These are phyloP conservation scores for Karalla daura DNA, from an alignment of 2,797 vertebrate species.

Conservation along the genomic window DNA sequence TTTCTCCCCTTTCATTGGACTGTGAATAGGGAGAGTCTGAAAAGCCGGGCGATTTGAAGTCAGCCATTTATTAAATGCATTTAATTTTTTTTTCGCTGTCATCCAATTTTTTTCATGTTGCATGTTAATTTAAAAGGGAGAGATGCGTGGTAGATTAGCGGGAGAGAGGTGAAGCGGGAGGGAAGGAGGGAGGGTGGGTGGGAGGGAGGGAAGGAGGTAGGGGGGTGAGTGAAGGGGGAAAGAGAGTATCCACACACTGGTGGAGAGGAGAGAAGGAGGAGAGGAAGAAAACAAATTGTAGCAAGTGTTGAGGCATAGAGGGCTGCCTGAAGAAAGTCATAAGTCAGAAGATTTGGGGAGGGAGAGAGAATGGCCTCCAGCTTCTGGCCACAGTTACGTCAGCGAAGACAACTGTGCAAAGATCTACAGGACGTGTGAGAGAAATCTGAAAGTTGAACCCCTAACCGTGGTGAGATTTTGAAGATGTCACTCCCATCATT, in stretches of 20 bases:
- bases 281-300: constrained; percentile 27
- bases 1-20: constrained; percentile 84
- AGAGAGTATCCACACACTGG: constrained; percentile 22
- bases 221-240: constrained; percentile 31
- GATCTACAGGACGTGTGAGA: constrained; percentile 26
- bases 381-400: constrained; percentile 3
- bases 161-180: constrained; percentile 56
- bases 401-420: neutral
- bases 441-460: constrained; percentile 43
- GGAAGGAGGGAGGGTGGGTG: neutral
- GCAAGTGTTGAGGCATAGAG: constrained; percentile 28
- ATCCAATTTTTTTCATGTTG: constrained; percentile 74
- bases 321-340: constrained; percentile 6
- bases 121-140: constrained; percentile 81
- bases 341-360: constrained; percentile 1
- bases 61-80: constrained; percentile 89
- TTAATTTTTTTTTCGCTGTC: constrained; percentile 75
- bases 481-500: constrained; percentile 59
- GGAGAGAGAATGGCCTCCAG: constrained; percentile 32
- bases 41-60: constrained; percentile 86
- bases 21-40: constrained; percentile 85
- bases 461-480: constrained; percentile 58
- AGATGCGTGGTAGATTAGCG: constrained; percentile 78
- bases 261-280: constrained; percentile 20
- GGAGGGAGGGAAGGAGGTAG: constrained; percentile 12